phyloP scores from a whole-genome alignment of 2,888 invertebrate species.

The Petrolisthes manimaculis region DNA sequence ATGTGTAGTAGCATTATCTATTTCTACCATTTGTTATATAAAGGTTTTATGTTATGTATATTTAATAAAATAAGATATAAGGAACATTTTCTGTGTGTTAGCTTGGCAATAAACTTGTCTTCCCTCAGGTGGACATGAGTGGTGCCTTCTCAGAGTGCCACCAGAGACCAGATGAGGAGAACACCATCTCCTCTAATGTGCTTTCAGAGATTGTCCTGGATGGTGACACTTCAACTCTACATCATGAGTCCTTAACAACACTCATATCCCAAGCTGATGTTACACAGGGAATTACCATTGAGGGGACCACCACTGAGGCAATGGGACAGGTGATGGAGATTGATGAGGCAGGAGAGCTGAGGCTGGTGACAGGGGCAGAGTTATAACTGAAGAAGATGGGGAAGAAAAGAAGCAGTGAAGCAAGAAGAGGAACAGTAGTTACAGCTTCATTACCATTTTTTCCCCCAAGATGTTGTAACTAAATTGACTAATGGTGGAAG shows the following conservation, averaged over 20 bases:
- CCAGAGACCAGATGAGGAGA: neutral
- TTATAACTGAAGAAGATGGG: neutral
- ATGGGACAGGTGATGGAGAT: constrained; percentile 8
- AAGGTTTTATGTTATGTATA: too few relatives aligned
- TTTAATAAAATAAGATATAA: too few relatives aligned
- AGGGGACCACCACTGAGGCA: neutral
- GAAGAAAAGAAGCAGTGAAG: too few relatives aligned
- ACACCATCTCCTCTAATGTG: neutral
- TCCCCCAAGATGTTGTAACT: too few relatives aligned
- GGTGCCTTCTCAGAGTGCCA: too few relatives aligned
- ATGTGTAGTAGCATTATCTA: too few relatives aligned
- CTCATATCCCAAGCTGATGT: neutral
- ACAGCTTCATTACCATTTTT: too few relatives aligned
- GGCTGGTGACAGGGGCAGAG: neutral
- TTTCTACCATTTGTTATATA: too few relatives aligned
- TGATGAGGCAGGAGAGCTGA: neutral
- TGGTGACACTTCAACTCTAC: neutral
- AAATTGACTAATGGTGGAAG: too few relatives aligned
- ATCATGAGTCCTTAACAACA: neutral
- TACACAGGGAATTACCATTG: neutral
- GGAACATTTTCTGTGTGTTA: too few relatives aligned
- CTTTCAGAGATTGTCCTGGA: constrained; percentile 11
- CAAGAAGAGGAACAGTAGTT: too few relatives aligned
- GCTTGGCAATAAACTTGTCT: neutral
- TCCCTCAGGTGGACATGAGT: neutral